Evolutionary conservation across 2,797 vertebrate genomes (phyloP), one percentile per base, ranked within the genome.

Genomic region (Mormyrus proboscirostris): DNA sequence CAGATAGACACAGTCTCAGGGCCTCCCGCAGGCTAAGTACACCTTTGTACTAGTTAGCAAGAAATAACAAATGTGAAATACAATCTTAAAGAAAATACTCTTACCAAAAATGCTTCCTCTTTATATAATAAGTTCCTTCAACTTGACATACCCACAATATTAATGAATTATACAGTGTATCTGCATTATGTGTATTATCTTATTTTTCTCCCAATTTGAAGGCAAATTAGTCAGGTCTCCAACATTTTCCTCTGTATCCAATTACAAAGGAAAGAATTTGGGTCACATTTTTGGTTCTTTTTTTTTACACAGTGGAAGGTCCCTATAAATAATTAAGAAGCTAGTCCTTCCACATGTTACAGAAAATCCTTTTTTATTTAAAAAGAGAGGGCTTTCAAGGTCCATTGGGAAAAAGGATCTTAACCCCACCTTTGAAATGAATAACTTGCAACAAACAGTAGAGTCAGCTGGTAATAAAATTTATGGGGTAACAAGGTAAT

Each of bases 131-230:
- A 69, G 16, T 25, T 86, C 55, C 44, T 41, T 49, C 16, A 86
- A 16, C 29, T 9, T 69, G 88, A 44, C 44, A 86, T 44, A 47
- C 76, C 53, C 69, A 88, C 47, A 8, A 79, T 50, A 51, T 49
- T 51, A 29, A 76, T 76, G 12, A 55, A 44, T 87, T 87, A 41
- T 59, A 57, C 5, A 38, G 33, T 29, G 57, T 41, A 33, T 65
- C 47, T 49, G 10, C 14, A 65, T 50, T 50, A 51, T 50, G 59
- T 22, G 7, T 29, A 49, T 50, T 19, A 25, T 33, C 82, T 83
- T 65, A 86, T 89, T 50, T 89, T 85, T 89, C 44, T 14, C 8
- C 50, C 50, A 89, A 85, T 57, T 55, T 57, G 85, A 59, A 57
- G 33, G 29, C 53, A 87, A 57, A 55, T 87, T 57, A 57, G 16